These are phyloP conservation scores for Pseudorectes ferrugineus DNA, from an alignment of 2,113 vertebrate species.

Conservation along the genomic window DNA sequence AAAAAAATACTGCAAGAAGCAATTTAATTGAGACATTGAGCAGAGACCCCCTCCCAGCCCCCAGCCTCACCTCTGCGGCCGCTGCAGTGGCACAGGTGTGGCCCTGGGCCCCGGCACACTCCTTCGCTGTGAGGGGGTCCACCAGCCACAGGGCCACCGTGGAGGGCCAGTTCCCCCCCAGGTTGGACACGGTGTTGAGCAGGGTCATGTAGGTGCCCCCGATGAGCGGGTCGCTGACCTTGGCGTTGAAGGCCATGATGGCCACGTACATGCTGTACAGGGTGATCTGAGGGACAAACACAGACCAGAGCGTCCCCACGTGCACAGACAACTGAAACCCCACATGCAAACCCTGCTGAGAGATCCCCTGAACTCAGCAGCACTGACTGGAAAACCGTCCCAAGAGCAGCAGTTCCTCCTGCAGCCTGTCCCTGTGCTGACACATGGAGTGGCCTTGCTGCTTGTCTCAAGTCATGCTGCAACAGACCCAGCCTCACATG, in stretches of 20 bases:
- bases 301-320: background rate
- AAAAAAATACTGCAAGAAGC: background rate
- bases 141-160: conserved; percentile 94
- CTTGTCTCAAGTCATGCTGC: background rate
- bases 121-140: conserved; percentile 91
- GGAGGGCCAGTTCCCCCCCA: conserved; percentile 96
- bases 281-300: conserved; percentile 70
- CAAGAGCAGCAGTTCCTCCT: background rate
- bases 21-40: background rate
- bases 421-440: background rate
- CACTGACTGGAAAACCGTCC: background rate
- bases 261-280: conserved; percentile 98
- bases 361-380: background rate
- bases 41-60: background rate
- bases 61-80: conserved; percentile 78
- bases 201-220: conserved; percentile 99
- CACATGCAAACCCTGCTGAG: no score
- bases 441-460: background rate
- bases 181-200: conserved; percentile 92
- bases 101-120: conserved; percentile 78
- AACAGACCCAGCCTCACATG: background rate
- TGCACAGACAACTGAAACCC: accelerated
- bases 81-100: conserved; percentile 79
- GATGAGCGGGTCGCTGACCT: conserved; percentile 94
- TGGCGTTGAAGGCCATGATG: conserved; percentile 96